A percentile compares a stretch with the other conserved stretches of the same genome.
These are phyloP conservation scores for Lucilia cuprina DNA, from an alignment of 1,140 invertebrate species.

Conservation along the genomic window DNA sequence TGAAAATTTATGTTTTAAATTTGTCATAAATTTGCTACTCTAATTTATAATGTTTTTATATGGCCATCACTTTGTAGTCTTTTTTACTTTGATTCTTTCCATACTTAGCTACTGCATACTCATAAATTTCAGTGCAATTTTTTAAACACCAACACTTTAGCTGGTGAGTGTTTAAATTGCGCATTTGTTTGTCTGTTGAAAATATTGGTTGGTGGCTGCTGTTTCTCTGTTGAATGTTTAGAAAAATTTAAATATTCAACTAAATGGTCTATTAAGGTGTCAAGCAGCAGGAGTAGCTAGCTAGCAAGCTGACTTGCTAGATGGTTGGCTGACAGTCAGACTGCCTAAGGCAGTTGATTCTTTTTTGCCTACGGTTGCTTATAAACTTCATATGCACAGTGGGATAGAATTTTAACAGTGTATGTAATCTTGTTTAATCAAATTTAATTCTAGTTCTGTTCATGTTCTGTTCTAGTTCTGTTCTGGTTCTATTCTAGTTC, in stretches of 20 bases:
- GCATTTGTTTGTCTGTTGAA: background rate
- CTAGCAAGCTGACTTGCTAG: background rate
- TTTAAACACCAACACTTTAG: conserved; percentile 1
- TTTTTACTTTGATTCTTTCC: background rate
- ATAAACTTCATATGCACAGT: background rate
- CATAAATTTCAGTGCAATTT: background rate
- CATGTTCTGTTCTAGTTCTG: too few relatives aligned
- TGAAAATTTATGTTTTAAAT: background rate
- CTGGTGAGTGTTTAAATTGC: background rate
- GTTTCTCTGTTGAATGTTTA: background rate
- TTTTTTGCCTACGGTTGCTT: background rate
- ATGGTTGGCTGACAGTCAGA: background rate
- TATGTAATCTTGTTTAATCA: too few relatives aligned
- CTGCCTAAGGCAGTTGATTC: background rate
- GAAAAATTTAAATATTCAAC: background rate
- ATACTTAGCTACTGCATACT: background rate
- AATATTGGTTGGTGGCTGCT: background rate
- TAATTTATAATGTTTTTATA: background rate
- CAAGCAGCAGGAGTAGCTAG: background rate
- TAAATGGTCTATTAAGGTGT: conserved; percentile 11
- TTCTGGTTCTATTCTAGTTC: too few relatives aligned
- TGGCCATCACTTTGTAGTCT: background rate
- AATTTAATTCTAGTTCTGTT: too few relatives aligned
- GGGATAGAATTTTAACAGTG: background rate
- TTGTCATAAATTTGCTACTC: background rate